These are phyloP conservation scores for Coptodon rendalli DNA, from an alignment of 2,113 vertebrate species.

Conservation along the genomic window DNA sequence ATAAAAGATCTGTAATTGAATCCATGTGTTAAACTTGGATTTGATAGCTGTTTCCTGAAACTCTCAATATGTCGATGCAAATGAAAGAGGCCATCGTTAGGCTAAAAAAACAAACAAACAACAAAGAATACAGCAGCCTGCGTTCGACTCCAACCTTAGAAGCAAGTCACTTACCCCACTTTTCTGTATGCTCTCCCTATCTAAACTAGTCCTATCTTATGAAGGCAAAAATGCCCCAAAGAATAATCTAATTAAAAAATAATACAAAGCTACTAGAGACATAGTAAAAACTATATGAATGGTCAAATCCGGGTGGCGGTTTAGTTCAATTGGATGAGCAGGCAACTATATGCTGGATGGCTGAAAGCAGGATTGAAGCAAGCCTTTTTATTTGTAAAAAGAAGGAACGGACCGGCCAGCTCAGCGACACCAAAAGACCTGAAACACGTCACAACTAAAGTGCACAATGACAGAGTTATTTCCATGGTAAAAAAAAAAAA, in stretches of 20 bases:
- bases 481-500: neutral
- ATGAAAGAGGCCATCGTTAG: neutral
- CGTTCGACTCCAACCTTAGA: neutral
- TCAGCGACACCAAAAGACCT: neutral
- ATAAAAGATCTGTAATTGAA: neutral
- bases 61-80: neutral
- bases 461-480: neutral
- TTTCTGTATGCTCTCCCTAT: neutral
- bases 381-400: neutral
- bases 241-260: rapidly evolving
- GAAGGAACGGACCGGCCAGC: neutral
- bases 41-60: neutral
- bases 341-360: neutral
- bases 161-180: rapidly evolving
- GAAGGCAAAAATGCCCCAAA: neutral
- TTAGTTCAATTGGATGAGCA: neutral
- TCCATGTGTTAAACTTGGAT: neutral
- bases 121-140: neutral
- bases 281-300: neutral
- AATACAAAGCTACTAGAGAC: neutral
- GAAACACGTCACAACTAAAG: neutral
- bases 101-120: neutral
- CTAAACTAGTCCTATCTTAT: neutral
- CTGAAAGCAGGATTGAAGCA: rapidly evolving
- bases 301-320: rapidly evolving